Evolutionary conservation across 2,888 invertebrate genomes (phyloP), one percentile per base, ranked within the genome.

Genomic region (Calliopum simillimum): DNA sequence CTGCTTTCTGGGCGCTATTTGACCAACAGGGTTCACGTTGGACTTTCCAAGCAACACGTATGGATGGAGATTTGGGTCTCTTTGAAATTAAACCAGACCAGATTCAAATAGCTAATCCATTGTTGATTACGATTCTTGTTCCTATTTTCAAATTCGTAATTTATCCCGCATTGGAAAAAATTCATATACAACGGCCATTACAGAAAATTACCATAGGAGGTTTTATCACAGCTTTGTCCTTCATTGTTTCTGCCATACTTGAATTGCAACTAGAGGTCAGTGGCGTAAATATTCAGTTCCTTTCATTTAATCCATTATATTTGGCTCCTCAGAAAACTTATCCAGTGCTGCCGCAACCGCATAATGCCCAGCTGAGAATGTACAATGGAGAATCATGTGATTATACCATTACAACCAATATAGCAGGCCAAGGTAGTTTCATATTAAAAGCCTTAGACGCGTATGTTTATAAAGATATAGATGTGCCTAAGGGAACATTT

Each of bases 11-110:
- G 97, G 93, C 98, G 0, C 88, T 98, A 6, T 94, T 93, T 83
- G 98, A 98, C 86, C 98, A 98, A 84, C 94, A 94, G 90, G 96
- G 95, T 21, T 96, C 96, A 0, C 89, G 94, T 72, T 97, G 97
- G 97, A 95, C 96, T 0, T 92, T 97, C 86, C 97, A 97, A 88
- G 97, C 97, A 0, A 91, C 92, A 13, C 89, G 92, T 75, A 97
- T 98, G 97, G 88, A 93, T 78, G 96, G 96, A 25, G 88, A 91
- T 73, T 88, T 96, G 70, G 93, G 93, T 0, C 88, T 88, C 66
- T 93, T 90, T 86, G 89, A 90, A 0, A 87, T 96, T 19, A 92
- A 96, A 77, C 96, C 99, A 0, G 99, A 99, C 87, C 98, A 99
- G 71, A 92, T 99, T 92, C 97, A 97, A 88, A 94, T 97, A 70